These are phyloP conservation scores for Perithous albicinctus DNA, from an alignment of 2,888 invertebrate species.

Conservation along the genomic window DNA sequence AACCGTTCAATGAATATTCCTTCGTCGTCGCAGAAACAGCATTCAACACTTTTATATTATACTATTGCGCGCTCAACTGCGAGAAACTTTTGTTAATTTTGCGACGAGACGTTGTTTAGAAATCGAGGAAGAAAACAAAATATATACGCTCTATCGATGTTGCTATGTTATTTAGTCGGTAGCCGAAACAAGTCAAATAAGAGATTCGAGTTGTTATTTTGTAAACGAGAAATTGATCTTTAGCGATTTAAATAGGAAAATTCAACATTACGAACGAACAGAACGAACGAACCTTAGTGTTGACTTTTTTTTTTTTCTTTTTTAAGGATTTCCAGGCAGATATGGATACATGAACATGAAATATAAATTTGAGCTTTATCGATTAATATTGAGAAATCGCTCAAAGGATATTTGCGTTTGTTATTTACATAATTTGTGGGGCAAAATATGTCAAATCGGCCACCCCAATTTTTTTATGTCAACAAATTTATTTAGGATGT, in stretches of 20 bases:
- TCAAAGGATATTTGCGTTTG: too few species aligned
- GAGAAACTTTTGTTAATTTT: background rate
- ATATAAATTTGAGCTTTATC: too few species aligned
- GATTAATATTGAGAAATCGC: too few species aligned
- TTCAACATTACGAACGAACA: background rate
- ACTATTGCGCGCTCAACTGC: background rate
- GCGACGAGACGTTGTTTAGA: background rate
- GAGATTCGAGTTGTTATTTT: conserved; percentile 16
- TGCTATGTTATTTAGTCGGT: conserved; percentile 34
- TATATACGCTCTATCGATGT: background rate
- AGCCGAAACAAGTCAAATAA: background rate
- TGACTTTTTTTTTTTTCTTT: too few species aligned
- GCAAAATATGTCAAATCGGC: too few species aligned
- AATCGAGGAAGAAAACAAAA: background rate
- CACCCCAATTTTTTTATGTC: too few species aligned
- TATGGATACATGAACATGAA: too few species aligned
- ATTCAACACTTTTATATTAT: conserved; percentile 19
- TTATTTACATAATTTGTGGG: too few species aligned
- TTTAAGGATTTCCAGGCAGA: too few species aligned
- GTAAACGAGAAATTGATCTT: too few species aligned
- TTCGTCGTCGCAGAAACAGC: conserved; percentile 11
- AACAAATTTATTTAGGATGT: too few species aligned
- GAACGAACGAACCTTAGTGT: too few species aligned
- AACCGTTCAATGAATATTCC: conserved; percentile 25
- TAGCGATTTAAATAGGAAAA: background rate